phyloP scores from a whole-genome alignment of 2,797 vertebrate genomes.

The Sitta carolinensis region DNA sequence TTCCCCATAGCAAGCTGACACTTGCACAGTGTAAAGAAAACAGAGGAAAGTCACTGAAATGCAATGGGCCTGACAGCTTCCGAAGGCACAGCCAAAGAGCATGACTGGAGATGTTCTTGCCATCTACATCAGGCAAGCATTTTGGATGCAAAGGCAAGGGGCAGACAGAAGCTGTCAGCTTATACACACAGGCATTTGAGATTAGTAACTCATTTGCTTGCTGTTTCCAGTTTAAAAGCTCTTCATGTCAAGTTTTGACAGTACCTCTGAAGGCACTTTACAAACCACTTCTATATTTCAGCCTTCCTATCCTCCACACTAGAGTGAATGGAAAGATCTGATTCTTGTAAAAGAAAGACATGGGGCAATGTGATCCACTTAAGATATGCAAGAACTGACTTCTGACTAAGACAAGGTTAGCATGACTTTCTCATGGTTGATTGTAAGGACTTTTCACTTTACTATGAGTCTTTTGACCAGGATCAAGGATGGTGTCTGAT shows the following conservation, averaged over 20 bases:
- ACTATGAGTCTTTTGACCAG: neutral
- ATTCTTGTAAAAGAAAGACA: neutral
- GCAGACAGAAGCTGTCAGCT: conserved; percentile 53
- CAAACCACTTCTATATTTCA: neutral
- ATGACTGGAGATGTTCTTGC: neutral
- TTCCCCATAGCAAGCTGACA: conserved; percentile 21
- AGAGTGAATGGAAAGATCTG: neutral
- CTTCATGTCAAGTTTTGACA: conserved; percentile 53
- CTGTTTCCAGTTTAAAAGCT: conserved; percentile 37
- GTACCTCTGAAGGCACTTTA: conserved; percentile 25
- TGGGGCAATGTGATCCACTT: neutral
- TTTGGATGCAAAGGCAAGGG: conserved; percentile 44
- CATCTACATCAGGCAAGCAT: conserved; percentile 23
- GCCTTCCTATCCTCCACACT: neutral
- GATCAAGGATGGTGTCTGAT: neutral
- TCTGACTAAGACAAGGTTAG: neutral
- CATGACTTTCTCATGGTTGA: neutral
- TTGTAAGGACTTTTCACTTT: neutral
- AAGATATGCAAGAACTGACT: neutral
- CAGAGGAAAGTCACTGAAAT: conserved; percentile 12
- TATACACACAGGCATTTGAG: conserved; percentile 17
- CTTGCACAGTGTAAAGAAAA: neutral
- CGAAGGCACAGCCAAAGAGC: conserved; percentile 45
- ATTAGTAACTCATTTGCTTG: conserved; percentile 58
- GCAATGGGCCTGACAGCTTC: conserved; percentile 47